These are phyloP conservation scores for Macrotrachela quadricornifera DNA, from an alignment of 1,140 invertebrate species.

Conservation along the genomic window DNA sequence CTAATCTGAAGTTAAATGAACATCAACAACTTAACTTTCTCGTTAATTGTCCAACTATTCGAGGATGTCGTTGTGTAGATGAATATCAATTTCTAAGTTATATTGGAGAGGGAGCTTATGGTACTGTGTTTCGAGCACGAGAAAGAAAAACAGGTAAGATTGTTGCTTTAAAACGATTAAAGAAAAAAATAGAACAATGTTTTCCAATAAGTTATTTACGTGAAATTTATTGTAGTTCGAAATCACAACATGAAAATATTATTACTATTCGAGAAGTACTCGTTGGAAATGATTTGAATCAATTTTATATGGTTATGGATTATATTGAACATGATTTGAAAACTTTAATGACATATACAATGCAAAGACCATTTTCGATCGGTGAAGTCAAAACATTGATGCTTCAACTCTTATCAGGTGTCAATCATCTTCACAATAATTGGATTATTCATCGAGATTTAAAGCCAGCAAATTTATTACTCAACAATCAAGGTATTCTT, in stretches of 20 bases:
- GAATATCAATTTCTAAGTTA: constrained; percentile 87
- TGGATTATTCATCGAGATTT: constrained; percentile 96
- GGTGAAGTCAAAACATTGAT: constrained; percentile 86
- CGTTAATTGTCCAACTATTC: constrained; percentile 73
- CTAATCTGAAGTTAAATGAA: no score
- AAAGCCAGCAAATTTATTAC: constrained; percentile 86
- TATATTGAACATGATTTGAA: constrained; percentile 98
- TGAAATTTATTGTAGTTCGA: constrained; percentile 90
- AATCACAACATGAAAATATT: constrained; percentile 89
- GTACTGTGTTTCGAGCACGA: constrained; percentile 70
- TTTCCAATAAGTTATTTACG: constrained; percentile 94
- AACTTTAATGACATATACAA: constrained; percentile 75
- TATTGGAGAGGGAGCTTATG: constrained; percentile 88
- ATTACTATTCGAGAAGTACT: constrained; percentile 95
- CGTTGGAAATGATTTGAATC: constrained; percentile 96
- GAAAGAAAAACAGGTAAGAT: constrained; percentile 85
- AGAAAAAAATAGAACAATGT: constrained; percentile 97
- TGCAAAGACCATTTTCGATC: constrained; percentile 44
- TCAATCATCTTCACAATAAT: constrained; percentile 82
- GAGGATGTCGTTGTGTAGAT: constrained; percentile 86
- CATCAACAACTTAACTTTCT: no score
- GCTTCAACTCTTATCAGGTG: constrained; percentile 67
- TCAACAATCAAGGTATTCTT: constrained; percentile 70
- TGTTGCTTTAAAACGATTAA: constrained; percentile 88
- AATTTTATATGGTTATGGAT: constrained; percentile 99